A percentile compares a stretch with the other conserved stretches of the same genome.
These are phyloP conservation scores for Chelon auratus DNA, from an alignment of 2,797 vertebrate species.

Conservation along the genomic window DNA sequence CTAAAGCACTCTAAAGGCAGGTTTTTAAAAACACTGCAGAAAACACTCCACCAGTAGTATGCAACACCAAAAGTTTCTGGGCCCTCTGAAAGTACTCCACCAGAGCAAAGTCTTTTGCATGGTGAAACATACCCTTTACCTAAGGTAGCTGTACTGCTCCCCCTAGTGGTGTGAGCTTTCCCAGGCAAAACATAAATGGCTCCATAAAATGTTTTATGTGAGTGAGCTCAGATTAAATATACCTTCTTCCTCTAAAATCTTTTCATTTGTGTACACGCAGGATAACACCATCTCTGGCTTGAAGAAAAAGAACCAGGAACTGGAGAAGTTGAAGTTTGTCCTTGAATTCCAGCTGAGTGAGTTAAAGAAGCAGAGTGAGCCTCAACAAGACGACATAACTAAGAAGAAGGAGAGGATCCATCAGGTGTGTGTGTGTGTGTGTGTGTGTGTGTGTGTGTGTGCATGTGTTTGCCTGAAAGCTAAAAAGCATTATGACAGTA, in stretches of 20 bases:
- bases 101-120: no score
- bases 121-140: no score
- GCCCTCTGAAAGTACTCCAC: no score
- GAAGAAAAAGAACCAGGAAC: conserved; percentile 89
- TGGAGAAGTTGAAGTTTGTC: conserved; percentile 90
- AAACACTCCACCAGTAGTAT: no score
- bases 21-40: no score
- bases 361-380: conserved; percentile 88
- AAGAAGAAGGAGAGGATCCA: conserved; percentile 87
- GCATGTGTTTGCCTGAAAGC: not conserved
- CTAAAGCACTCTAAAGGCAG: no score
- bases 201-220: not conserved
- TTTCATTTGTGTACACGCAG: conserved; percentile 64
- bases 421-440: conserved; percentile 80
- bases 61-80: no score
- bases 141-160: no score
- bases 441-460: conserved; percentile 71
- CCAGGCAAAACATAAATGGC: no score
- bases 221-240: not conserved
- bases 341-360: conserved; percentile 89
- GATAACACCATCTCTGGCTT: conserved; percentile 87
- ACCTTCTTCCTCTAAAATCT: not conserved
- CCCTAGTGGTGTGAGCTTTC: no score
- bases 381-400: conserved; percentile 87
- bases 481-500: no score